Conservation (phyloP, 1,140 invertebrate species). For the Phocides pigmalion region DNA sequence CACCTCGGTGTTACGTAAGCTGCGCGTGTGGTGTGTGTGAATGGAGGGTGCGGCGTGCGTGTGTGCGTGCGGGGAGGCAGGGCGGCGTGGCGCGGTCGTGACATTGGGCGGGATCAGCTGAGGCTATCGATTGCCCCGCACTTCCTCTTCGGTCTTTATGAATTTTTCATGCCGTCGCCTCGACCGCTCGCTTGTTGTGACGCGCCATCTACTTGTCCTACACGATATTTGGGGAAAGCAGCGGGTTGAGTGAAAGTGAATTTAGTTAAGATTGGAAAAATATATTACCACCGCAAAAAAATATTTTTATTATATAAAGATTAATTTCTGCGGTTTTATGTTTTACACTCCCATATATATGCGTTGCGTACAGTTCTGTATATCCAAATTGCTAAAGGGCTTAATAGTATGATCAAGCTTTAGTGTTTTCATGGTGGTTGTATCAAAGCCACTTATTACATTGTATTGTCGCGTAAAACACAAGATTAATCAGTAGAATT, state of each 20-base stretch:
- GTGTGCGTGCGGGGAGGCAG: constrained; percentile 43
- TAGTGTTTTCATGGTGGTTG: too few species aligned
- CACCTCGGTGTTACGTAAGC: constrained; percentile 28
- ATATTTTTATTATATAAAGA: too few species aligned
- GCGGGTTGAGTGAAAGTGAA: not conserved
- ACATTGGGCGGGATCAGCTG: constrained; percentile 79
- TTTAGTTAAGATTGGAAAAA: not conserved
- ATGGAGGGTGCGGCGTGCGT: constrained; percentile 30
- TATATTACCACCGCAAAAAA: too few species aligned
- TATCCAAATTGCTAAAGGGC: too few species aligned
- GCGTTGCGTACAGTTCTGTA: too few species aligned
- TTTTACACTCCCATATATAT: too few species aligned
- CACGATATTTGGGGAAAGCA: not conserved
- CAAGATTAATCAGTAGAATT: constrained; percentile 9
- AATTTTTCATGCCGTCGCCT: constrained; percentile 67
- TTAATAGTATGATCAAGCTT: too few species aligned
- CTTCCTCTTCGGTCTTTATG: constrained; percentile 76
- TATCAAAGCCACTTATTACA: not conserved
- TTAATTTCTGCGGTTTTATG: too few species aligned
- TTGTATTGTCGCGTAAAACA: constrained; percentile 6
- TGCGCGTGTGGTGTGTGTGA: constrained; percentile 35
- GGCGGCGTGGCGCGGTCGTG: constrained; percentile 56
- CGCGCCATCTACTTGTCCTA: constrained; percentile 32
- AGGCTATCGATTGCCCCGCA: constrained; percentile 72
- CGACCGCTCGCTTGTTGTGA: constrained; percentile 48